These are phyloP conservation scores for Calvadosia cruxmelitensis DNA, from an alignment of 30 jellyfish, hydroid and myxozoan species.

Conservation along the genomic window DNA sequence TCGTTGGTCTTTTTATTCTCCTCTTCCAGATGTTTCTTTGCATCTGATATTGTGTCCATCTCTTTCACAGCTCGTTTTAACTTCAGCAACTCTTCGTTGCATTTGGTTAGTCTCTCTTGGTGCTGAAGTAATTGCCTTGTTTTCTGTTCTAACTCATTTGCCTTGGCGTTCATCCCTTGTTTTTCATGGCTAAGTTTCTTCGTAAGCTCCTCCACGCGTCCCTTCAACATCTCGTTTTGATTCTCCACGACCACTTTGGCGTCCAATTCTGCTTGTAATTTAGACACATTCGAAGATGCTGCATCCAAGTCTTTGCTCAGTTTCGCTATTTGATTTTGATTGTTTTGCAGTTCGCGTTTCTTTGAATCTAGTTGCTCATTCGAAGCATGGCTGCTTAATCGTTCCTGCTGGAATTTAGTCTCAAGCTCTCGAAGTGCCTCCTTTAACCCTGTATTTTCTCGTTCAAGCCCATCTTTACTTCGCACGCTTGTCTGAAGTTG, in stretches of 20 bases:
- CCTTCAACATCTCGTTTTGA: not conserved
- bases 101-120: not conserved
- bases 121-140: not conserved
- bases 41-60: not conserved
- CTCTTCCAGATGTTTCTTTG: not conserved
- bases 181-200: not conserved
- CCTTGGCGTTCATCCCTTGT: not conserved
- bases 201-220: not conserved
- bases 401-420: not conserved
- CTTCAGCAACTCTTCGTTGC: not conserved
- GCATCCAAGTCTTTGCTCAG: not conserved
- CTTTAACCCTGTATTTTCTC: not conserved
- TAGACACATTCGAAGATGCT: not conserved
- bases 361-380: not conserved
- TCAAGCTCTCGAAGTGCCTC: not conserved
- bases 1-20: not conserved
- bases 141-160: not conserved
- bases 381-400: not conserved
- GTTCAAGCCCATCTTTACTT: not conserved
- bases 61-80: not conserved
- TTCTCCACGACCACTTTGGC: not conserved
- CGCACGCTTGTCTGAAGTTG: slow-evolving; percentile 1
- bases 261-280: not conserved
- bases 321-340: not conserved
- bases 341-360: not conserved